A percentile compares a stretch with the other conserved stretches of the same genome.
These are phyloP conservation scores for Ramphastos sulfuratus DNA, from an alignment of 2,113 vertebrate genomes.

Conservation along the genomic window DNA sequence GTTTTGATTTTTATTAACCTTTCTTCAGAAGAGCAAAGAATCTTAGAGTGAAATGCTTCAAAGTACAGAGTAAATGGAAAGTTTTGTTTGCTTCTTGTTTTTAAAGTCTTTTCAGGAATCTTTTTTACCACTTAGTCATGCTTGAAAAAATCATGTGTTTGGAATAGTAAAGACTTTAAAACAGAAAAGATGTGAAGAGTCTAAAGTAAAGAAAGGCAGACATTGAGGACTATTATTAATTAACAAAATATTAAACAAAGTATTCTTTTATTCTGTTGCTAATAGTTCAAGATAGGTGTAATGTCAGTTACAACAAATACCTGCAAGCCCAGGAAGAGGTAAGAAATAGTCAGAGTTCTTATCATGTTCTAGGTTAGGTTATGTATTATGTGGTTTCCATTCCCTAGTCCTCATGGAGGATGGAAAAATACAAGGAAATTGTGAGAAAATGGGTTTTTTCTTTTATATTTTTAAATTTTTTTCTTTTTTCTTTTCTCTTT, in stretches of 20 bases:
- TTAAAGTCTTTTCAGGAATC: not conserved
- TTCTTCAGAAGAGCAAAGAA: not conserved
- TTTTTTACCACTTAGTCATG: not conserved
- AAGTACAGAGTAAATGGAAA: not conserved
- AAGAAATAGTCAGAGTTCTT: not conserved
- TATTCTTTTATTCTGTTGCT: not conserved
- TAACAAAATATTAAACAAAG: not conserved
- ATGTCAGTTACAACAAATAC: not conserved
- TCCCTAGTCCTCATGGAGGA: not conserved
- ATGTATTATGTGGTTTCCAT: not conserved
- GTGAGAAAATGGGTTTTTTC: not conserved
- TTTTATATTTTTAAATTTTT: not conserved
- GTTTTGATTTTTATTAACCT: not conserved
- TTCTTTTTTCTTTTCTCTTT: accelerated
- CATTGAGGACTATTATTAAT: not conserved
- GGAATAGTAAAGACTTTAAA: not conserved
- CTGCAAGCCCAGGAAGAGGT: not conserved
- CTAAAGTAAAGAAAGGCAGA: not conserved
- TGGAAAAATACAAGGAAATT: not conserved
- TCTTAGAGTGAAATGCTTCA: not conserved
- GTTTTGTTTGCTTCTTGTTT: not conserved
- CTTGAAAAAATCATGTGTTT: not conserved
- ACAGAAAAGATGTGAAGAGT: not conserved
- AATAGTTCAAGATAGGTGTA: not conserved
- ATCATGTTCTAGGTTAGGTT: not conserved